Base-by-base conservation (phyloP, 1,140 invertebrate species). In the Drosophila elegans region DNA sequence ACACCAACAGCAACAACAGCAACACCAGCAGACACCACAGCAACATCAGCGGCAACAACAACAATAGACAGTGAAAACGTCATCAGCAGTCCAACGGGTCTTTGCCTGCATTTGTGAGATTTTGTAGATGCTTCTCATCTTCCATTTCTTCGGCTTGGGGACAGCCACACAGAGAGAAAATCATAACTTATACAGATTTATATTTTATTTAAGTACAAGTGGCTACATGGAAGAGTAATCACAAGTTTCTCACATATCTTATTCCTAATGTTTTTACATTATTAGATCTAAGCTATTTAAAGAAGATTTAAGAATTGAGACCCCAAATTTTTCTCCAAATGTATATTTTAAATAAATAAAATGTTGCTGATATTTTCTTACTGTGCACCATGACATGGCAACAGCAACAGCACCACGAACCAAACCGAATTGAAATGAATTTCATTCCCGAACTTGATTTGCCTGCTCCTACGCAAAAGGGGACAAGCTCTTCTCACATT, bases 371-470 rank as follows among this genome's bases (percentile, higher is more conserved):
- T 9, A 3, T 49, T 57, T 57, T 71, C 44, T 57, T 6, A 2
- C 13, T 3, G 36, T 72, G 42, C 42, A 66, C 27, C 56, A 52
- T 61, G 69, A 74, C 71, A 73, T 53, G 46, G 44, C 69, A 61
- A 67, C 54, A 63, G 49, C 38, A 41, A 60, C 39, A 60, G n/a
- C n/a, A n/a, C n/a, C n/a, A 21, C 16, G 16, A 21, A 21, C 16
- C 41, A 32, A 66, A 41, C 49, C 32, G 9, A 56, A 68, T 46
- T 69, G 64, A 56, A 57, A 62, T 64, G 51, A 62, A 80, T 64
- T 78, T 82, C 49, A 53, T 73, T 69, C 79, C 74, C 77, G 74
- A 82, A 82, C 80, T 83, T 83, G 79, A 83, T 83, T 74, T 74
- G 68, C 38, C 42, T 66, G 38, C 53, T 81, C 78, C 67, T 73